Evolutionary conservation across 1,140 invertebrate species (phyloP), one percentile per base, ranked within the genome.

Genomic region (Leptopilina clavipes): DNA sequence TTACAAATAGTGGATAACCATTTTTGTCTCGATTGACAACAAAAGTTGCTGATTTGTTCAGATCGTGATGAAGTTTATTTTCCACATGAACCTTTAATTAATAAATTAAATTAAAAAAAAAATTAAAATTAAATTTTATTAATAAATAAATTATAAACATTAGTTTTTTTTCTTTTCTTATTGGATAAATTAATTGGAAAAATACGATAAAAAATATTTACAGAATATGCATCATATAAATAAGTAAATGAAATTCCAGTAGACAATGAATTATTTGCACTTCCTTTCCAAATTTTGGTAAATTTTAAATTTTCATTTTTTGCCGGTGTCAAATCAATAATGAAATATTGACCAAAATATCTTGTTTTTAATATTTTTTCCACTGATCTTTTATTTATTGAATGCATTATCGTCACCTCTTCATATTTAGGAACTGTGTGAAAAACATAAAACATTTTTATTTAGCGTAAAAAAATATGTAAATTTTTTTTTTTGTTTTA

Each of bases 291-390:
- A n/a, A 65, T 5, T 65, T 65, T 65, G 0, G 59, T 65, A 14
- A 12, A 65, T 65, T 65, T 65, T 0, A 22, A 65, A 31, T 37
- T 65, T 31, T 31, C 59, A 8, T 65, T 22, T 31, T 65, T 31
- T 65, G 14, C 22, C 14, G 59, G 59, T 14, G 3, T 65, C 12
- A 37, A 31, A 31, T 37, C 59, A 31, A 65, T 22, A 14, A 65
- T 1, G n/a, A 65, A 31, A 65, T 65, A 65, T 31, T 65, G 59
- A 1, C 59, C 59, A 25, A 65, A 65, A 65, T 37, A 65, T 65
- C 25, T 31, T 14, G 59, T 65, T 31, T 65, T 65, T 5, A 65
- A 31, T 14, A 0, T 65, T 31, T 22, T 65, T 65, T 31, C 22
- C 12, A 11, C 8, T 8, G 59, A 31, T 65, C 22, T 31, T 65